Conservation (phyloP, 1,140 invertebrate species). For the Homalodisca vitripennis region DNA sequence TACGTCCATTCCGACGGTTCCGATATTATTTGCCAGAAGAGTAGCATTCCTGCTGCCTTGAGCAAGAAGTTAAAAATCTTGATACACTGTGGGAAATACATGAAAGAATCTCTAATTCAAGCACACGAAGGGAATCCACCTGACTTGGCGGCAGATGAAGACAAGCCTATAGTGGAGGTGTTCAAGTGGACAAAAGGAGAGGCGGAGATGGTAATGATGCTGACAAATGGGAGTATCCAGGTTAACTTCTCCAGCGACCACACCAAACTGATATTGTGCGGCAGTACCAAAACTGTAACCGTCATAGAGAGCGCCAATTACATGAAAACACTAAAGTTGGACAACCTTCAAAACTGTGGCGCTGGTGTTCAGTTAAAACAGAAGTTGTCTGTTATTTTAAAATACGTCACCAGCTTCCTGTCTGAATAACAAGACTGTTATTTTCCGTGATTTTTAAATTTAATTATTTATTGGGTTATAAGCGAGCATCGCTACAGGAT, state of each 20-base stretch:
- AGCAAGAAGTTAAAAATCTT: constrained; percentile 23
- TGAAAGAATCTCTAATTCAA: constrained; percentile 1
- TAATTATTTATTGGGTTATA: too few species aligned
- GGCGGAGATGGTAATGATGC: constrained; percentile 1
- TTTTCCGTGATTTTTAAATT: too few species aligned
- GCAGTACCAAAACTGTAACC: constrained; percentile 24
- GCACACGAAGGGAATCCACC: background rate
- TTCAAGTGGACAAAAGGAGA: constrained; percentile 3
- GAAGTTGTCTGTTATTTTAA: constrained; percentile 16
- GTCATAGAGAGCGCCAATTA: constrained; percentile 14
- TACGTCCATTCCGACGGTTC: background rate
- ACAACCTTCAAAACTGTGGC: constrained; percentile 28
- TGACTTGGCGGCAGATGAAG: background rate
- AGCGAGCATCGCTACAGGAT: too few species aligned
- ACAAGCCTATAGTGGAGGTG: background rate
- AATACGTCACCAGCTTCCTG: too few species aligned
- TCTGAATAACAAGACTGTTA: too few species aligned
- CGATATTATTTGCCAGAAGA: constrained; percentile 1
- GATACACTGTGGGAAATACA: background rate
- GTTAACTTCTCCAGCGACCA: constrained; percentile 30
- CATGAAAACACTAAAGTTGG: constrained; percentile 20
- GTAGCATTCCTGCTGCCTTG: background rate
- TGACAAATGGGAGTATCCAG: constrained; percentile 32
- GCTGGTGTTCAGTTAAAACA: constrained; percentile 17
- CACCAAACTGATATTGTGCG: constrained; percentile 30